These are phyloP conservation scores for Ophion ellenae DNA, from an alignment of 2,888 invertebrate genomes.

Conservation along the genomic window DNA sequence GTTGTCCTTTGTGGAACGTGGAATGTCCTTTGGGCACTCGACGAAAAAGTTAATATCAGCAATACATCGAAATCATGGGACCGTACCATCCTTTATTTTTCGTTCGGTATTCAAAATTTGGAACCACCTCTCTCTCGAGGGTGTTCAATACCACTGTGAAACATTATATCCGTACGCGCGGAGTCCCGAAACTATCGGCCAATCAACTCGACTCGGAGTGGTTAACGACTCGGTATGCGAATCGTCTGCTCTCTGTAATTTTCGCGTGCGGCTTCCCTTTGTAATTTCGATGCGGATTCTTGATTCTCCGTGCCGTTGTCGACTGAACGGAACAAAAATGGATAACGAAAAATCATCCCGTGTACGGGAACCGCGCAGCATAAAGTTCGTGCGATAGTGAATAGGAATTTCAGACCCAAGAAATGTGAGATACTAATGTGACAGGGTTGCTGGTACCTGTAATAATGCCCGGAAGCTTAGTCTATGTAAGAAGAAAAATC, in stretches of 20 bases:
- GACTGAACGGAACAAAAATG: slow-evolving; percentile 25
- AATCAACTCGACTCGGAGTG: slow-evolving; percentile 70
- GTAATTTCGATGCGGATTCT: slow-evolving; percentile 60
- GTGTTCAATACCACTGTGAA: not conserved
- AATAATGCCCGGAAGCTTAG: not conserved
- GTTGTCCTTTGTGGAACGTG: not conserved
- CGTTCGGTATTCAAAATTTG: slow-evolving; percentile 34
- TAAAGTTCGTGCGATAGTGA: slow-evolving; percentile 5
- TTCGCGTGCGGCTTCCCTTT: slow-evolving; percentile 57
- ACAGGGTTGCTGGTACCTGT: not conserved
- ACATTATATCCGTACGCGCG: slow-evolving; percentile 22
- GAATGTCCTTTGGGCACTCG: not conserved
- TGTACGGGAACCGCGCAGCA: not conserved
- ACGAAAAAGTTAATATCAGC: not conserved
- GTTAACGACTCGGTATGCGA: slow-evolving; percentile 62
- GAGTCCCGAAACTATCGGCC: slow-evolving; percentile 66
- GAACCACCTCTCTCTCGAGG: not conserved
- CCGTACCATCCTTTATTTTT: not conserved
- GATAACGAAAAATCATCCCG: slow-evolving; percentile 27
- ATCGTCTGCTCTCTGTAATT: slow-evolving; percentile 58
- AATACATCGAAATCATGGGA: not conserved
- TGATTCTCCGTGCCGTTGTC: slow-evolving; percentile 32
- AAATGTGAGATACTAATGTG: not conserved
- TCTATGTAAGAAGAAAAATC: no score
- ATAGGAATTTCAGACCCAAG: slow-evolving; percentile 30